These are phyloP conservation scores for Leuciscus idus DNA, from an alignment of 2,113 vertebrate species.

Conservation along the genomic window DNA sequence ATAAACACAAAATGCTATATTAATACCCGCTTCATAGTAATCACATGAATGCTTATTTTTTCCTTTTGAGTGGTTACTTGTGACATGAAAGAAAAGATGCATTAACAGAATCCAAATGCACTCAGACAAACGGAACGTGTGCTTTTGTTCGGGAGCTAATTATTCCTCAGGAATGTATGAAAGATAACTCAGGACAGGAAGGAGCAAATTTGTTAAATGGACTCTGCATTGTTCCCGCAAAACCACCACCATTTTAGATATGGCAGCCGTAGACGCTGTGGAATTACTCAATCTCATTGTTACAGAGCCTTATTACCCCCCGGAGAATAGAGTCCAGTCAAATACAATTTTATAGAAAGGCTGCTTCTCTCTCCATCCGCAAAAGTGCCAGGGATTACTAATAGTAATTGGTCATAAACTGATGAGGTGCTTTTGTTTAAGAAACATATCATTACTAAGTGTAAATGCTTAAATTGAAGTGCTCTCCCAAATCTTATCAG, in stretches of 20 bases:
- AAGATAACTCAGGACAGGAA: slow-evolving; percentile 72
- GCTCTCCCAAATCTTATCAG: slow-evolving; percentile 49
- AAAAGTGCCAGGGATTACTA: slow-evolving; percentile 63
- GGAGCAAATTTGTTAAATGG: slow-evolving; percentile 76
- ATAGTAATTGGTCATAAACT: slow-evolving; percentile 62
- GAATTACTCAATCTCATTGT: slow-evolving; percentile 73
- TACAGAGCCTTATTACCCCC: slow-evolving; percentile 65
- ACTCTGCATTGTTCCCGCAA: slow-evolving; percentile 69
- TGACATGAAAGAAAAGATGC: slow-evolving; percentile 43
- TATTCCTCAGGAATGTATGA: slow-evolving; percentile 70
- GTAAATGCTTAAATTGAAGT: slow-evolving; percentile 47
- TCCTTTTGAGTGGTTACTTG: slow-evolving; percentile 34
- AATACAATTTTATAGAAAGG: slow-evolving; percentile 69
- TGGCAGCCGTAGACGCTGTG: slow-evolving; percentile 61
- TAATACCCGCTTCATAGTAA: slow-evolving; percentile 24
- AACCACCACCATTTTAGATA: slow-evolving; percentile 71
- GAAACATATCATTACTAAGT: slow-evolving; percentile 45
- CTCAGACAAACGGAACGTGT: slow-evolving; percentile 64
- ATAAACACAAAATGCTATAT: slow-evolving; percentile 3
- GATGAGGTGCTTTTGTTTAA: slow-evolving; percentile 47
- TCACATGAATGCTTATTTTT: slow-evolving; percentile 43
- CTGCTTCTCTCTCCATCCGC: slow-evolving; percentile 66
- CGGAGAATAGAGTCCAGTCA: slow-evolving; percentile 69
- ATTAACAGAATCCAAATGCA: slow-evolving; percentile 72
- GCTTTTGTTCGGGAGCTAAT: slow-evolving; percentile 73